Conservation (phyloP, 2,113 vertebrate species). For the Tretioscincus oriximinensis region DNA sequence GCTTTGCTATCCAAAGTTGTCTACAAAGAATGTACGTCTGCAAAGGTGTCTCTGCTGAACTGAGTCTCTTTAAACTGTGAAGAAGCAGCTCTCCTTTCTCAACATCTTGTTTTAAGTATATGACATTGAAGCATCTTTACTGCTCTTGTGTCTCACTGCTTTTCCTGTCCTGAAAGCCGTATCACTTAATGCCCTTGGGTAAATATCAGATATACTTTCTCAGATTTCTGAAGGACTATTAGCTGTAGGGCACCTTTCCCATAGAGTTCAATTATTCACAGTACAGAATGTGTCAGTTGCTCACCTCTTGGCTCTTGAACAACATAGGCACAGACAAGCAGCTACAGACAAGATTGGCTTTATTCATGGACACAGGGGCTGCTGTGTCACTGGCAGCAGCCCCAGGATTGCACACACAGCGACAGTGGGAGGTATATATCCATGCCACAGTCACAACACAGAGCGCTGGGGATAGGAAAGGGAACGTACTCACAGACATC, state of each 20-base stretch:
- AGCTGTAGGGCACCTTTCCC: neutral
- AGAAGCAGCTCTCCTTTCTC: neutral
- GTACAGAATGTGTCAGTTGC: neutral
- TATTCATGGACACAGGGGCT: constrained; percentile 72
- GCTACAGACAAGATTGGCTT: constrained; percentile 78
- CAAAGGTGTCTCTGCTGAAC: neutral
- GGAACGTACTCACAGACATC: constrained; percentile 43
- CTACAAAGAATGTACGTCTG: no score
- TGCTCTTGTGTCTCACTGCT: neutral
- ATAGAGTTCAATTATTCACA: neutral
- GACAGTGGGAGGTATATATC: constrained; percentile 66
- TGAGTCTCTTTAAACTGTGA: neutral
- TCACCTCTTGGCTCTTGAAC: constrained; percentile 30
- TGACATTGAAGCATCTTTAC: neutral
- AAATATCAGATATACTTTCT: neutral
- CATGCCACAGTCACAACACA: constrained; percentile 80
- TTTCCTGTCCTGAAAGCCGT: neutral
- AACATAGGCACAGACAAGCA: constrained; percentile 52
- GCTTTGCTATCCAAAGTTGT: no score
- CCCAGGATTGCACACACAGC: constrained; percentile 73
- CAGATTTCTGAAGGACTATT: neutral
- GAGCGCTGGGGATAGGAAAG: constrained; percentile 52
- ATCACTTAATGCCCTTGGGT: neutral
- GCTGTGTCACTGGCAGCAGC: constrained; percentile 70
- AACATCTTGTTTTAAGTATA: neutral